Base-by-base conservation (phyloP, 2,113 vertebrate genomes). In the Cebidichthys violaceus region DNA sequence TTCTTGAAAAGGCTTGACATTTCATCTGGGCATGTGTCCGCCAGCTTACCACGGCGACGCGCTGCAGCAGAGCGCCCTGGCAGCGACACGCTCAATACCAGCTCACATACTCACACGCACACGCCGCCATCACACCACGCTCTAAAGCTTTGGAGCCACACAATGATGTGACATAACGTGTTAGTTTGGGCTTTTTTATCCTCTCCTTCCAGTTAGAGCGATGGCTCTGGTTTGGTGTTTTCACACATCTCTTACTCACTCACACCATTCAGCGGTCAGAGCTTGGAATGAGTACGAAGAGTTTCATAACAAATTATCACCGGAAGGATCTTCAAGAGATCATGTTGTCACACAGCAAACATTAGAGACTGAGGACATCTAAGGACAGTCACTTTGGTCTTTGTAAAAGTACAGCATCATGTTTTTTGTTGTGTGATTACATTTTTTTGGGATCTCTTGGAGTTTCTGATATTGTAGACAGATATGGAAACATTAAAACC, bases 1-100 rank as follows among this genome's bases (percentile, higher is more conserved):
- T 82, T 65, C 61, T 74, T 91, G 72, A 93, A 79, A 83, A 86
- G 72, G 74, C 86, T 52, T 91, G 93, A 93, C 93, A 92, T 91
- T 93, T 90, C 84, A 93, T 92, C 75, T 84, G 82, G 83, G 67
- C 78, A 79, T 89, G 82, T 81, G 77, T 88, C 79, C 67, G 6
- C 70, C 45, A 77, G 88, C 57, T 80, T 79, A 62, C 75, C 50
- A 37, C 37, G 20, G 61, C 3, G 39, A 75, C 66, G 22, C 62
- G 45, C 69, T 37, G 61, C 52, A 72, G 76, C 76, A 73, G 50
- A 68, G 59, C 20, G 18, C 71, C 75, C 54, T 69, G 29, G 39
- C 69, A 79, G 75, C 43, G 20, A 78, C 65, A 37, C 61, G n/a
- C 22, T 50, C 45, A 6, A 15, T 35, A 67, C 57, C 65, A 29